phyloP scores from a whole-genome alignment of 2,888 invertebrate genomes.

The Antitype chi region DNA sequence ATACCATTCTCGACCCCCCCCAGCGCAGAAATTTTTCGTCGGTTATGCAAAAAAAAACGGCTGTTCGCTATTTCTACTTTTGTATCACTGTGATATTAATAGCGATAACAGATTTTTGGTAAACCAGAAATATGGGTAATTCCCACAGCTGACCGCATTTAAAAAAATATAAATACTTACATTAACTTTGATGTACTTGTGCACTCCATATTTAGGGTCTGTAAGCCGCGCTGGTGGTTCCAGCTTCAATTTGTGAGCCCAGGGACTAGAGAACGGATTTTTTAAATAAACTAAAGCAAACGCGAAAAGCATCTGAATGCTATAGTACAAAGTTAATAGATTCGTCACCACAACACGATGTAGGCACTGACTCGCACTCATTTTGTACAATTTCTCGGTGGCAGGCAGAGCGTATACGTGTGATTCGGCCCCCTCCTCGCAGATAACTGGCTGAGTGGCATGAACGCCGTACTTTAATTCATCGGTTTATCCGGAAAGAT shows the following conservation, averaged over 20 bases:
- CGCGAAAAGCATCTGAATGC: conserved; percentile 66
- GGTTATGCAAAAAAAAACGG: no score
- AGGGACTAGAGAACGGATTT: conserved; percentile 78
- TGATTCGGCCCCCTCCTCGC: conserved; percentile 20
- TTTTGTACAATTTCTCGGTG: conserved; percentile 54
- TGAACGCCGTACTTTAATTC: conserved; percentile 9
- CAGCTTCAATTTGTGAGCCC: conserved; percentile 81
- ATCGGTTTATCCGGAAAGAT: conserved; percentile 20
- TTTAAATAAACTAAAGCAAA: conserved; percentile 77
- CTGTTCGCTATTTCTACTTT: no score
- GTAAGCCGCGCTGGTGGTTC: conserved; percentile 86
- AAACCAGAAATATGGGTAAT: no score
- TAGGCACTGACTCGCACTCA: conserved; percentile 68
- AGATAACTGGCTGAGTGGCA: conserved; percentile 44
- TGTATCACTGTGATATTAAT: no score
- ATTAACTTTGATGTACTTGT: conserved; percentile 89
- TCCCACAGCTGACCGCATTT: no score
- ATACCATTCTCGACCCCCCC: no score
- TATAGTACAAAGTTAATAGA: conserved; percentile 75
- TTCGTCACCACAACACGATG: conserved; percentile 74
- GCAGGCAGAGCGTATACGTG: conserved; percentile 31
- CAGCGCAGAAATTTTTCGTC: no score
- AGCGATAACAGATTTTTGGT: no score
- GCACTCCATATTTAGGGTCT: conserved; percentile 88
- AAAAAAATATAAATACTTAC: conserved; percentile 78